These are phyloP conservation scores for Pygoscelis antarcticus DNA, from an alignment of 2,113 vertebrate genomes.

Conservation along the genomic window DNA sequence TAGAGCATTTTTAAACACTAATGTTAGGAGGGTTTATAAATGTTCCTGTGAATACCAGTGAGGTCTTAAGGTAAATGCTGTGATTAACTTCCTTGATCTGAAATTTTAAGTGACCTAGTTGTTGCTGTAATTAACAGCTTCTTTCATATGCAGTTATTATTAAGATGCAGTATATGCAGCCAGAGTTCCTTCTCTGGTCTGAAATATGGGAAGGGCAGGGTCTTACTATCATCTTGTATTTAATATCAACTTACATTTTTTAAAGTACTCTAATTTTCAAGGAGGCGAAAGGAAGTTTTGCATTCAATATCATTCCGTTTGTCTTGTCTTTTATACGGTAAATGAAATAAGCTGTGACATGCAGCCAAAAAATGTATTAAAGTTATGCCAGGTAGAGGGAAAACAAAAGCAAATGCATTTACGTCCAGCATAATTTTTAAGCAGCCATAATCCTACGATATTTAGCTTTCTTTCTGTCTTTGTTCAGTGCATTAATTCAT, in stretches of 20 bases:
- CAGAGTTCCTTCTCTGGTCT: background rate
- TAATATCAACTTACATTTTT: background rate
- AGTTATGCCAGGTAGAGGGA: background rate
- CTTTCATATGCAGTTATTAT: constrained; percentile 20
- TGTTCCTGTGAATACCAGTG: constrained; percentile 28
- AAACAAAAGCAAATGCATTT: background rate
- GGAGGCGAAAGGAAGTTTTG: background rate
- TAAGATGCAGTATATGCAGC: background rate
- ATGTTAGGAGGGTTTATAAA: constrained; percentile 3
- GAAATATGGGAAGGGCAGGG: background rate
- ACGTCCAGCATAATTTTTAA: background rate
- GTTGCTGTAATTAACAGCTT: constrained; percentile 41
- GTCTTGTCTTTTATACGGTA: background rate
- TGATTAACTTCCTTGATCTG: constrained; percentile 35
- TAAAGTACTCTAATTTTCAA: background rate
- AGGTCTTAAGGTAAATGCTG: constrained; percentile 38
- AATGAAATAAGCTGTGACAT: background rate
- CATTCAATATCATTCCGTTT: background rate
- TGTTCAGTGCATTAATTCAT: background rate
- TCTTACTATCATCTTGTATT: background rate
- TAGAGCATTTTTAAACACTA: background rate
- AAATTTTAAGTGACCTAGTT: constrained; percentile 49
- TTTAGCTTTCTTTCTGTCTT: background rate
- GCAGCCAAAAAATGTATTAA: background rate
- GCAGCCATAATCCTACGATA: background rate